phyloP scores from a whole-genome alignment of 2,113 vertebrate genomes.

The Columba livia region DNA sequence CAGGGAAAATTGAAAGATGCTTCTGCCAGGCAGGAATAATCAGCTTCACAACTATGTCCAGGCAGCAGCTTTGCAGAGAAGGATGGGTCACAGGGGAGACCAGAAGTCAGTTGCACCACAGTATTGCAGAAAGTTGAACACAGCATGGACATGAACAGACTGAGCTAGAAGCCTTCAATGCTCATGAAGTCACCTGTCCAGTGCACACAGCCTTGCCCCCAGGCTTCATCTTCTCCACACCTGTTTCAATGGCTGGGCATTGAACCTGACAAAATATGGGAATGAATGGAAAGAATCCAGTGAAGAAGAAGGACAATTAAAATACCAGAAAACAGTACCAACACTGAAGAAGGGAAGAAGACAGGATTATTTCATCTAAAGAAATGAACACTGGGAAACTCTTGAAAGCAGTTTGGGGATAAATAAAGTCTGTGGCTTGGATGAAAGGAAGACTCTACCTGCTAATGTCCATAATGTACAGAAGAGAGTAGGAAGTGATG shows the following conservation, averaged over 20 bases:
- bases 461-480: neutral
- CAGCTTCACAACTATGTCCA: neutral
- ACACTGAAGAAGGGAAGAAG: neutral
- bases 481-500: neutral
- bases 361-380: neutral
- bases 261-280: neutral
- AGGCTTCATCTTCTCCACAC: neutral
- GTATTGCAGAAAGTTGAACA: neutral
- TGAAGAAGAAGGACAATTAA: neutral
- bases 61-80: neutral
- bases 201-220: neutral
- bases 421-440: neutral
- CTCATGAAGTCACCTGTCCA: neutral
- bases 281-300: neutral
- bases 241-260: neutral
- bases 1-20: neutral
- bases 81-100: neutral
- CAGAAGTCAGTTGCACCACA: rapidly evolving
- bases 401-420: neutral
- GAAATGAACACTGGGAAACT: neutral
- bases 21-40: neutral
- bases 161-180: neutral
- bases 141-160: neutral
- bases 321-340: neutral
- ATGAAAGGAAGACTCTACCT: neutral